Conservation (phyloP, 2,113 vertebrate species). For the Poecilia latipinna region DNA sequence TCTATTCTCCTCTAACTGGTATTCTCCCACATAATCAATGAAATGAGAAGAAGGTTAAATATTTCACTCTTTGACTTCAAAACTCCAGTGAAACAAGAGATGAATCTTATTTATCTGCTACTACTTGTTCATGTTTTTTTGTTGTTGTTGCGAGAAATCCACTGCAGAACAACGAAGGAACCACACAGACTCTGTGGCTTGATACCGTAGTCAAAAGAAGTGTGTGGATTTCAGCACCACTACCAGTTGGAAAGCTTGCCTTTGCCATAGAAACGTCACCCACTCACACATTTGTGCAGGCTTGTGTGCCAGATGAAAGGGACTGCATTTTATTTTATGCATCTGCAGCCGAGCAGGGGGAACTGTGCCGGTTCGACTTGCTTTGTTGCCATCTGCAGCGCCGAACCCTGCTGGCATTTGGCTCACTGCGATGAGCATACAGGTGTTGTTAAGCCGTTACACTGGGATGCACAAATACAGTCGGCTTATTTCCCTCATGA, state of each 20-base stretch:
- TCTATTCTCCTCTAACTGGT: neutral
- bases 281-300: slow-evolving; percentile 69
- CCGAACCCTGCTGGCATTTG: slow-evolving; percentile 37
- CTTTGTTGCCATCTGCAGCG: slow-evolving; percentile 55
- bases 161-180: neutral
- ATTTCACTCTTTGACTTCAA: neutral
- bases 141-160: neutral
- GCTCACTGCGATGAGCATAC: slow-evolving; percentile 7
- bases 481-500: slow-evolving; percentile 11
- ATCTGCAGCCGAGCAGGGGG: neutral
- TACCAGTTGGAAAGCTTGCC: slow-evolving; percentile 51
- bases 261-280: slow-evolving; percentile 75
- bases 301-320: slow-evolving; percentile 42
- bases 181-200: neutral
- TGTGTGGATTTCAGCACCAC: slow-evolving; percentile 21
- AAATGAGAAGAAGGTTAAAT: slow-evolving; percentile 7
- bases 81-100: neutral
- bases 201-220: slow-evolving; percentile 10
- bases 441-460: slow-evolving; percentile 24
- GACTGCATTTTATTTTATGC: neutral
- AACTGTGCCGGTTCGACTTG: neutral
- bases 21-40: neutral
- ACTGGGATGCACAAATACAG: slow-evolving; percentile 12
- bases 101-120: slow-evolving; percentile 2
- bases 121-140: slow-evolving; percentile 4